Base-by-base conservation (phyloP, 2,797 vertebrate genomes). In the Esox masquinongy region DNA sequence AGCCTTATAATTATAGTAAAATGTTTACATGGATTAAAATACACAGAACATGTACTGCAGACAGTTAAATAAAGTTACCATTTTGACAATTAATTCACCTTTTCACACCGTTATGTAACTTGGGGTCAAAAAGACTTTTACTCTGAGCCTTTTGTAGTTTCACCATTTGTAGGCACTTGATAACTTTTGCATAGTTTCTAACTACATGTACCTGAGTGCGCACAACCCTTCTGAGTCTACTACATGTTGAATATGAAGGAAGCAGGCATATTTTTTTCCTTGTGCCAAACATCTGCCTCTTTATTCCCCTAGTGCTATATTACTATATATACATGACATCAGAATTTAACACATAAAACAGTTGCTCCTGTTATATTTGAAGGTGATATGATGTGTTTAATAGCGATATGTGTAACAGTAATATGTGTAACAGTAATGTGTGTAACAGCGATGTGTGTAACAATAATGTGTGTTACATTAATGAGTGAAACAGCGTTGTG, bases 341-440 rank as follows among this genome's bases (percentile, higher is more conserved):
- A 53, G 49, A 16, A 71, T 71, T 17, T 17, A 51, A 70, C 47
- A 16, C 16, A 70, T 12, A 70, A 53, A 70, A 71, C 19, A 72
- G 39, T 50, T 63, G 39, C 43, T 61, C 77, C 29, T 64, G 68
- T 1, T 73, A 31, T 73, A 31, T 68, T n/a, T 77, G 71, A 68
- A 76, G 16, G 75, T 26, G 59, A 17, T 39, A 3, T 70, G 15
- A 76, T 82, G n/a, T 47, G 31, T 74, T 75, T 71, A 56, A 26
- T 16, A 75, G 66, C 75, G 72, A 81, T 75, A 22, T 71, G 53
- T 79, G 56, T 36, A 9, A 59, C 74, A 36, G 64, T 78, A 68
- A 82, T 74, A 22, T 72, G 31, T 74, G 76, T 71, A 56, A 26
- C 19, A 75, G 61, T 77, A 70, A 82, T 75, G 29, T 71, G 53